Base-by-base conservation (phyloP, 1,140 invertebrate species). In the Andrena cerasifolii region DNA sequence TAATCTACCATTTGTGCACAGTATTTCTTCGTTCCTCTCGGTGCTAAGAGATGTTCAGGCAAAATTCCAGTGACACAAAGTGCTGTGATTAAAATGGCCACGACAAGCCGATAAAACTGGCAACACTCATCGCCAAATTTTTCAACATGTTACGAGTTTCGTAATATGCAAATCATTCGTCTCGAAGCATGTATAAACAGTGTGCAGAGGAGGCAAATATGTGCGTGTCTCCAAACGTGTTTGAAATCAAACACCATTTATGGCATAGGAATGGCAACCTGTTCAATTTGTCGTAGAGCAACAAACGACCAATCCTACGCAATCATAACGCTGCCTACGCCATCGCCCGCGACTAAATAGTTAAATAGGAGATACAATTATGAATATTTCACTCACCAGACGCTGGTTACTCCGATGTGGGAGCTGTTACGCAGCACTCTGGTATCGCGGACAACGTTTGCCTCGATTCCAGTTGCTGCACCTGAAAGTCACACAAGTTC, bases 381-480 rank as follows among this genome's bases (percentile, higher is more conserved):
- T 26, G 18, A 24, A 26, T 7, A 14, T 21, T 24, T 54, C 26
- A 78, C 70, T 78, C 18, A 54, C 68, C 49, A 26, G 8, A 36
- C 12, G 47, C n/a, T 12, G 31, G 51, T 61, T 77, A 84, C 31
- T 84, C 63, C n/a, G 66, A 31, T 18, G 67, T 66, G 51, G 85
- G 56, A 18, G 86, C 33, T 31, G 80, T 68, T 31, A 84, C 67
- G 4, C 79, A 82, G 65, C 80, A 89, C 70, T 91, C 89, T 51
- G 89, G 87, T 81, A 91, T 91, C 61, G 86, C 84, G 10, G 86
- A 85, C 28, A 90, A 78, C 8, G 82, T 79, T 82, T 90, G 89
- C 68, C 86, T 90, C 36, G 78, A 83, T 68, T 91, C 90, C 18
- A 91, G 63, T 40, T 90, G 89, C 49, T 91, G 90, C 68, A 91